phyloP scores from a whole-genome alignment of 2,113 vertebrate genomes.

The Phrynosoma blainvillii region DNA sequence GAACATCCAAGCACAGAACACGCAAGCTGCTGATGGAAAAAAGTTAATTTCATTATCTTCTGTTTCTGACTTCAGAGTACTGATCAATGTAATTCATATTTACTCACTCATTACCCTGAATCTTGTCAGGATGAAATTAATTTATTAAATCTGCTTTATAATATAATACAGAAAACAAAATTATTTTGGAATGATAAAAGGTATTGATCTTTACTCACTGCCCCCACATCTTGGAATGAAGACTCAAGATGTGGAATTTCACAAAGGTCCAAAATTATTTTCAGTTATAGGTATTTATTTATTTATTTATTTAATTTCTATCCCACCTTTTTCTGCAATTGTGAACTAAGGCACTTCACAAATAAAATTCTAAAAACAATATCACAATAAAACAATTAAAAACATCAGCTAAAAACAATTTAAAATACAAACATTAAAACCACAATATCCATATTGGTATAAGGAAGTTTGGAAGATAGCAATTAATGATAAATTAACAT shows the following conservation, averaged over 20 bases:
- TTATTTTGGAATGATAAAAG: not conserved
- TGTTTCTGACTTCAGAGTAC: not conserved
- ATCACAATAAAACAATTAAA: too few species aligned
- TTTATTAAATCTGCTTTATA: not conserved
- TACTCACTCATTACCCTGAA: conserved; percentile 1
- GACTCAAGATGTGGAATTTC: not conserved
- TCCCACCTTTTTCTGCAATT: too few species aligned
- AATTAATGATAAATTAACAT: too few species aligned
- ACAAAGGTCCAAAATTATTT: not conserved
- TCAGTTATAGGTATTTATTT: not conserved
- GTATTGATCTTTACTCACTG: not conserved
- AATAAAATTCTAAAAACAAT: too few species aligned
- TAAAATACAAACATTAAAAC: too few species aligned
- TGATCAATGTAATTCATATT: not conserved
- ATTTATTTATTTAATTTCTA: not conserved
- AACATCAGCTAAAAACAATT: too few species aligned
- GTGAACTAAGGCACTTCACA: too few species aligned
- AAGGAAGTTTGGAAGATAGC: too few species aligned
- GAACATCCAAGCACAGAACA: too few species aligned
- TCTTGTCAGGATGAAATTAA: conserved; percentile 5
- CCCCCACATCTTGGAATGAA: not conserved
- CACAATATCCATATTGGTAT: too few species aligned
- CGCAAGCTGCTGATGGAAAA: not conserved
- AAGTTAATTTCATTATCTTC: not conserved
- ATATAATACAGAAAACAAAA: not conserved